These are phyloP conservation scores for Arnoldichthys spilopterus DNA, from an alignment of 2,797 vertebrate genomes.

Conservation along the genomic window DNA sequence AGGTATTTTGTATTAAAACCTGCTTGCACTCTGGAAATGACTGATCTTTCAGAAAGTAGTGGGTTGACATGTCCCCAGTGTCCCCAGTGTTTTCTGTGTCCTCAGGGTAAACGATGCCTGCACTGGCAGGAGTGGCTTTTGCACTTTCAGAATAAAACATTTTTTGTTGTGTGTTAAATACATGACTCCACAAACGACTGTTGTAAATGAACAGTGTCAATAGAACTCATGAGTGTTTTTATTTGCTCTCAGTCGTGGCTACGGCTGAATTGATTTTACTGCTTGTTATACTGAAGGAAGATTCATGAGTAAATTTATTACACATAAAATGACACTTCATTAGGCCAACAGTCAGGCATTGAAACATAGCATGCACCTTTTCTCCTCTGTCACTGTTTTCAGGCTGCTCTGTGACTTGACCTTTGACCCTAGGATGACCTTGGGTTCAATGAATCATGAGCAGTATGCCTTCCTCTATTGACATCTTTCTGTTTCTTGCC, in stretches of 20 bases:
- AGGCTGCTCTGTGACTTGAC: conserved; percentile 9
- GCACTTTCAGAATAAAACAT: no score
- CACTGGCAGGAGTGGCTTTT: no score
- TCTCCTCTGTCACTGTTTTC: not conserved
- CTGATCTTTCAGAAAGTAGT: no score
- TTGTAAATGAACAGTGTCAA: not conserved
- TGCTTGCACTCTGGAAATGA: no score
- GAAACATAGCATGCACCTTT: not conserved
- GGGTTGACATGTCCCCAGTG: no score
- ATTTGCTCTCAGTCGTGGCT: not conserved
- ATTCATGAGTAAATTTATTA: conserved; percentile 2
- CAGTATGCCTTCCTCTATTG: not conserved
- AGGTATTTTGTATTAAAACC: no score
- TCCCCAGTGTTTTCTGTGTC: no score
- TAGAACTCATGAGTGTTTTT: not conserved
- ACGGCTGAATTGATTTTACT: not conserved
- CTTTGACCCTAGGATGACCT: conserved; percentile 20
- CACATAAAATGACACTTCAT: not conserved
- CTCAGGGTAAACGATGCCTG: no score
- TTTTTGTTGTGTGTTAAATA: no score
- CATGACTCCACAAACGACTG: no score
- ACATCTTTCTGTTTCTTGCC: not conserved
- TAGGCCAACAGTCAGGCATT: not conserved
- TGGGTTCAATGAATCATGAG: conserved; percentile 19
- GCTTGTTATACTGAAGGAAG: not conserved